Base-by-base conservation (phyloP, 2,888 invertebrate species). In the Trissoscelio sp. region DNA sequence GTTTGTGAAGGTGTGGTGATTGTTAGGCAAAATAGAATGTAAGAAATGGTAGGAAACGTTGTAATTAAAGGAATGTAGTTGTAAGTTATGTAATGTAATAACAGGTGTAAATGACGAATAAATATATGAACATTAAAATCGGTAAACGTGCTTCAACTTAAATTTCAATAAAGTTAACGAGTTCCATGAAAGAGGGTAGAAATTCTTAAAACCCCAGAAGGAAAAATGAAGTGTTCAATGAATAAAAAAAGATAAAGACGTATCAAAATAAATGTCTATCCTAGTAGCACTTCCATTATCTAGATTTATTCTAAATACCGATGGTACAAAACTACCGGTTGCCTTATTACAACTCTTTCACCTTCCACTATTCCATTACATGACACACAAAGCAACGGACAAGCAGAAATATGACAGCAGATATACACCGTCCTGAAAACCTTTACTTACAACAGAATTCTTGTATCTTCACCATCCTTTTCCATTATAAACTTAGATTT, bases 331-430 rank as follows among this genome's bases (percentile, higher is more conserved):
- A 69, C 62, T 69, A 69, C 60, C 46, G 62, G 9, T 55, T 67
- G 66, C 51, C 62, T 69, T 69, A 69, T 77, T 69, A 77, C 58
- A 62, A 77, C 77, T 77, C 58, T 62, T 60, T 77, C 37, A 77
- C 62, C 62, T 62, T 48, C 31, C 51, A 18, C 31, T 57, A 75
- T 75, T 75, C 51, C 31, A 67, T 75, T 58, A 51, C 66, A 44
- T 48, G 60, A 51, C 60, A 42, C n/a, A 75, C 75, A 77, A 69
- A 53, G 60, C 60, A 53, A 60, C 44, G 34, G 60, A 60, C 67
- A 67, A 20, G 51, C 16, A 67, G 46, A 67, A 75, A 67, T 67
- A 64, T 67, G 51, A 44, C 67, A 42, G 57, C 44, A 51, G 58
- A 51, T 53, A 53, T 62, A 34, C 37, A 18, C 31, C 44, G 58